Evolutionary conservation across 1,140 invertebrate species (phyloP), one percentile per base, ranked within the genome.

Genomic region (Atopsyche davidsoni): DNA sequence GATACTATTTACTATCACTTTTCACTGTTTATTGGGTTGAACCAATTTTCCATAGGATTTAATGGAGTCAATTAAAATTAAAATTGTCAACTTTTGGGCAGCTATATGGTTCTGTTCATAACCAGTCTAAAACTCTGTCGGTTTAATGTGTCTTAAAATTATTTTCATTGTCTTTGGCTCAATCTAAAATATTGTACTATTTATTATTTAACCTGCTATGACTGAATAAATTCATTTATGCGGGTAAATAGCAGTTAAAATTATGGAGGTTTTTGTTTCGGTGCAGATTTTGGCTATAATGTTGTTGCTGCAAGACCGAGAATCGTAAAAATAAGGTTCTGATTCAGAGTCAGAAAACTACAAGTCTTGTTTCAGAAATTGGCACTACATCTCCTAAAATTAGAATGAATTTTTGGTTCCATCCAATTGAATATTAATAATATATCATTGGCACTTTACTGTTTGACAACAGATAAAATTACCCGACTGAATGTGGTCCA

Each of bases 401-500:
- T 28, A 7, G n/a, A 6, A 28, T 28, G n/a, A n/a, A 28, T 28
- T 28, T 28, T 28, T 39, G 18, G 36, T 16, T 17, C 11, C 36
- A 39, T 39, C 10, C 19, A 10, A 39, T 17, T 13, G 4, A 36
- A 9, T 10, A 16, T 17, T 16, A 39, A 39, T 16, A 4, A 39
- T 4, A 16, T 39, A 19, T 39, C 17, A 39, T 17, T 17, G 18
- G 36, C 36, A 39, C 36, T n/a, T 10, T 16, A 16, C 16, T 39
- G 36, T 17, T 39, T 11, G 2, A 17, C 36, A n/a, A 39, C 36
- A 18, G 36, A 39, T 39, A 39, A 18, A 39, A 39, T 17, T 39
- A 39, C 36, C 36, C 19, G 36, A 39, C 36, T 39, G 36, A 39
- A 3, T 39, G 36, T 39, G 36, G 36, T 39, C 36, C 36, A 39